Percentiles rank a stretch among this genome's conserved stretches.
These are phyloP conservation scores for Melopsittacus undulatus DNA, from an alignment of 2,797 vertebrate species.

Conservation along the genomic window DNA sequence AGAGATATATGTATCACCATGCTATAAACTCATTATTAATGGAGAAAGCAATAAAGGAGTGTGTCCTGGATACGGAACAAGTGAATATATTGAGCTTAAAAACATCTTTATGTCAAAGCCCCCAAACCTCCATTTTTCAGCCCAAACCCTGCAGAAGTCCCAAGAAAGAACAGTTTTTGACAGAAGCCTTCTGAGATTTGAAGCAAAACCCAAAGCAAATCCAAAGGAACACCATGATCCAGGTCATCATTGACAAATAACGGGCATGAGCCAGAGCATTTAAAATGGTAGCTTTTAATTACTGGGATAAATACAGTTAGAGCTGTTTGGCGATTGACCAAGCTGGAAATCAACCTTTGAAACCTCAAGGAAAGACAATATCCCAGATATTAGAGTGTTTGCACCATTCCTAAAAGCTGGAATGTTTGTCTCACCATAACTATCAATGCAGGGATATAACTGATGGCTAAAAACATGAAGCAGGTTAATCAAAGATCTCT, in stretches of 20 bases:
- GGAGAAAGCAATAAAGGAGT: background rate
- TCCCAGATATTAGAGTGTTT: background rate
- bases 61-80: background rate
- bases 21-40: background rate
- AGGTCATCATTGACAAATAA: background rate
- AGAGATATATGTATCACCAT: background rate
- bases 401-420: slow-evolving; percentile 10
- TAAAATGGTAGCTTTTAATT: background rate
- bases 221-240: background rate
- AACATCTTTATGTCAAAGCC: background rate
- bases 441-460: background rate
- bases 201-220: background rate
- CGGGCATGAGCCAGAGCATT: background rate
- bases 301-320: background rate
- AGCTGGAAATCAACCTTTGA: background rate
- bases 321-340: background rate
- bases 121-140: background rate
- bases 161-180: background rate
- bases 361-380: background rate
- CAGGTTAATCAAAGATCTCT: slow-evolving; percentile 23
- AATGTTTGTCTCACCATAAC: background rate
- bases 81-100: background rate
- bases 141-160: background rate
- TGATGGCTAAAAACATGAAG: slow-evolving; percentile 36
- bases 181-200: background rate